Conservation (phyloP, 2,797 vertebrate species). For the Pseudocheirus occidentalis region DNA sequence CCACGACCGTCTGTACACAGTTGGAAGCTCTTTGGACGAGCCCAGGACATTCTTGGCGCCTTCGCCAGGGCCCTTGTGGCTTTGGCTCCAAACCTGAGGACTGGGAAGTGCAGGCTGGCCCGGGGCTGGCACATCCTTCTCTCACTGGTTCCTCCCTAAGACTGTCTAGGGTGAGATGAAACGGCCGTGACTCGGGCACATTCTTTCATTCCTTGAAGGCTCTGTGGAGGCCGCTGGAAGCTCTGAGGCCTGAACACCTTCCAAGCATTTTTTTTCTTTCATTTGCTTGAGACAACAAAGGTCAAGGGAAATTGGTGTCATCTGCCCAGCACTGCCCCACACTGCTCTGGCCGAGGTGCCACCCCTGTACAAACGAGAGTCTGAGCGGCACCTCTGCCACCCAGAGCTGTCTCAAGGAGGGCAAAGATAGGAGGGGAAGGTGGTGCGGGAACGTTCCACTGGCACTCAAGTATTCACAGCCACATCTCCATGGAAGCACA, state of each 20-base stretch:
- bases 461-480: no score
- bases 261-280: neutral
- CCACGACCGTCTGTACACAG: constrained; percentile 7
- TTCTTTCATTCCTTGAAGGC: constrained; percentile 52
- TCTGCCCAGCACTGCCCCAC: neutral
- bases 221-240: constrained; percentile 48
- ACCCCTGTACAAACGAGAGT: neutral
- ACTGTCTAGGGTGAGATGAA: constrained; percentile 25
- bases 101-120: neutral
- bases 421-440: no score
- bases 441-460: no score
- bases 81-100: neutral
- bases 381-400: neutral
- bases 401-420: neutral
- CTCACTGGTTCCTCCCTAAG: no score
- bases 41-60: no score
- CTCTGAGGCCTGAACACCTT: neutral
- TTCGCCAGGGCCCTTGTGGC: neutral
- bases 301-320: neutral
- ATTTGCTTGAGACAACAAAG: constrained; percentile 23
- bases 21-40: neutral
- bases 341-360: neutral
- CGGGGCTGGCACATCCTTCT: no score
- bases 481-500: no score
- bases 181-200: constrained; percentile 51